phyloP scores from a whole-genome alignment of 2,797 vertebrate genomes.

The Oreochromis grahami region DNA sequence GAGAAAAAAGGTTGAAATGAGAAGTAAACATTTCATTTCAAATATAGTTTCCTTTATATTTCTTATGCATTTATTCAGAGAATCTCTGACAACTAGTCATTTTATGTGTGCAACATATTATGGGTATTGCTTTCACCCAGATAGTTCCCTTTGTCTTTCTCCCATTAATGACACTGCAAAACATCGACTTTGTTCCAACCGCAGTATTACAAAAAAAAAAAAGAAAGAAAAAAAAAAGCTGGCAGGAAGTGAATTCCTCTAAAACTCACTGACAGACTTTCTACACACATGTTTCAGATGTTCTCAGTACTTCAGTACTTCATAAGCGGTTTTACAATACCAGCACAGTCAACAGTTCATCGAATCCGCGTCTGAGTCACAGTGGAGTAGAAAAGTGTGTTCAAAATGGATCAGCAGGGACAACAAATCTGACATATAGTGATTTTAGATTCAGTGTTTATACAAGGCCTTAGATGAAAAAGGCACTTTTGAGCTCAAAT shows the following conservation, averaged over 20 bases:
- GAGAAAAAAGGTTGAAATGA: background rate
- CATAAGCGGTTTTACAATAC: background rate
- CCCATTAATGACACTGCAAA: constrained; percentile 46
- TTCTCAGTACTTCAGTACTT: constrained; percentile 30
- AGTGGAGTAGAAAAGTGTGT: background rate
- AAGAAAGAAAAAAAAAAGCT: background rate
- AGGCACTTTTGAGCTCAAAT: constrained; percentile 57
- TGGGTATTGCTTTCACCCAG: constrained; percentile 24
- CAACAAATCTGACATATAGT: constrained; percentile 5
- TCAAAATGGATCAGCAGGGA: constrained; percentile 1
- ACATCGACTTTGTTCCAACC: constrained; percentile 49
- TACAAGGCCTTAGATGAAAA: constrained; percentile 39
- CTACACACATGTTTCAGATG: constrained; percentile 57
- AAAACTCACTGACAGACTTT: constrained; percentile 37
- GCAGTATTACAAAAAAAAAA: constrained; percentile 7
- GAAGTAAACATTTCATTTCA: background rate
- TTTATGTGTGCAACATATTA: constrained; percentile 11
- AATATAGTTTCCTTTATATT: background rate
- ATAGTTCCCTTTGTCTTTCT: constrained; percentile 48
- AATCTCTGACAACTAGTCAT: background rate
- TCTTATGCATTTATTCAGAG: background rate
- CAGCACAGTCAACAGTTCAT: constrained; percentile 20
- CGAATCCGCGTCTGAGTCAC: constrained; percentile 10
- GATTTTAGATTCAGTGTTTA: constrained; percentile 51
- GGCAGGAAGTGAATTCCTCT: constrained; percentile 67